Base-by-base conservation (phyloP, 2,113 vertebrate genomes). In the Oreochromis aureus region DNA sequence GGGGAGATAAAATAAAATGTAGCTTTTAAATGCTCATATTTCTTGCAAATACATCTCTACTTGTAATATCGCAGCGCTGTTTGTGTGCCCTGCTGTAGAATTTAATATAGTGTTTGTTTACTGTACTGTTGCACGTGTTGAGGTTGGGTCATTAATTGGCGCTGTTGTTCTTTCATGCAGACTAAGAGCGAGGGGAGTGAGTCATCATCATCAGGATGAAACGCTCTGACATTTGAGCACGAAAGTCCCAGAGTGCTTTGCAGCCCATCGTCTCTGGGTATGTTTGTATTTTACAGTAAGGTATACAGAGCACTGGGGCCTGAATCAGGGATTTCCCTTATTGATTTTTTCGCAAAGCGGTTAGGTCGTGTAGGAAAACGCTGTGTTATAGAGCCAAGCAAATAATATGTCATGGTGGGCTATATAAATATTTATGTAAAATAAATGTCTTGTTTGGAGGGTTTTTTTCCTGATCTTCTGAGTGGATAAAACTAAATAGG, bases 181-280 rank as follows among this genome's bases (percentile, higher is more conserved):
- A 92, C 91, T 53, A 66, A 89, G 91, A 92, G 84, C 8, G 59
- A 88, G 91, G 86, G 89, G 86, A 91, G 90, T 95, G 94, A 95
- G 93, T 96, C 94, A 95, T 91, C 87, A 86, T 92, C 94, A 94
- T 95, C 92, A 95, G 86, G 91, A 94, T 96, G 94, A 96, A 95
- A 94, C 10, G 83, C 91, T 94, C 92, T 96, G 95, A 96, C 96
- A 95, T 96, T 96, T 95, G 89, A 96, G 95, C 94, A 95, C 84
- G 85, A 94, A 95, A 90, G 69, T 95, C 95, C 94, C 95, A 94
- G 93, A 79, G 56, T 95, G 90, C 94, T 92, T 92, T 93, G 92
- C 83, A 80, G 93, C 89, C 32, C 58, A 54, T 76, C 89, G 59
- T 91, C 32, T 63, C 88, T 85, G 89, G 86, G 71, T 73, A 61